Base-by-base conservation (phyloP, 2,888 invertebrate genomes). In the Andrena haemorrhoa region DNA sequence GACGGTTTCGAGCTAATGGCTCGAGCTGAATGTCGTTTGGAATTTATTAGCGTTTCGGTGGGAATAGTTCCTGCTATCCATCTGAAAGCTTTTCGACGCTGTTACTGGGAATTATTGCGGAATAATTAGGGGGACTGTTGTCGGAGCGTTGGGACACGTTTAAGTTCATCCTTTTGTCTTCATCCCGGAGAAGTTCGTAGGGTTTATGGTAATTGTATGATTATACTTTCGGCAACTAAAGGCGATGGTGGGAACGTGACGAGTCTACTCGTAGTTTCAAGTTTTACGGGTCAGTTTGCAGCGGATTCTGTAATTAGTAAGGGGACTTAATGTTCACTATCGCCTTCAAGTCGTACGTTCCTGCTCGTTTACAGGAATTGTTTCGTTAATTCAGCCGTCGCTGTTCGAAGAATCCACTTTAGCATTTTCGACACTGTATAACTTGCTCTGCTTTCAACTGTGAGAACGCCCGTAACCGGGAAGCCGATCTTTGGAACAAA, bases 361-460 rank as follows among this genome's bases (percentile, higher is more conserved):
- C 8, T 51, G 69, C 58, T 79, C 51, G 58, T 68, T 74, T 58
- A 29, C 56, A 65, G 74, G 74, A 79, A 79, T 75, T 66, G 60
- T 79, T 79, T 61, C 53, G 79, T 74, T 79, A 70, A 82, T 66
- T 71, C 49, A 12, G 56, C 23, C 53, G 53, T 49, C 20, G 26
- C 31, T 41, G 53, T 7, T 35, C 29, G 29, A 70, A 47, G 41
- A 70, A 20, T n/a, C 20, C 51, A 41, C 47, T 12, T 7, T 5
- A 12, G n/a, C 12, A 29, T 10, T 6, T 23, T n/a, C 16, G 31
- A 26, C 29, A 49, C 29, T 20, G n/a, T 20, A 3, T 58, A 75
- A 49, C 31, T 16, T 23, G 7, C 20, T 7, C 63, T 35, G 41
- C 23, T 51, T 51, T 58, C 16, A 5, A 5, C 26, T 20, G 3